Evolutionary conservation across 1,140 invertebrate genomes (phyloP).

Genomic region (Sarcophaga bullata): DNA sequence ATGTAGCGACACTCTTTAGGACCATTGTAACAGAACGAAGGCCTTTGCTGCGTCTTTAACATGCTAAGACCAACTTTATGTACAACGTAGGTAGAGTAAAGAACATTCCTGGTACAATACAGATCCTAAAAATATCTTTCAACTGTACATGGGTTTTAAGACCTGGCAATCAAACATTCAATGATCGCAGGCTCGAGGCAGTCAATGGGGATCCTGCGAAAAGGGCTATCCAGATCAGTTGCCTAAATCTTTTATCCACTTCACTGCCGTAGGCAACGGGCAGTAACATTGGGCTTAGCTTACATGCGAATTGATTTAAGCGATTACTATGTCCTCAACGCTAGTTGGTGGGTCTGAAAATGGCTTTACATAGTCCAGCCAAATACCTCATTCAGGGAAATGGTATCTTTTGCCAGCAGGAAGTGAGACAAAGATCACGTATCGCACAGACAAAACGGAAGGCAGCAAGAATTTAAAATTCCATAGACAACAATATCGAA

Average conservation of each 20-base stretch:
- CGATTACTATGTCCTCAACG: slow-evolving; percentile 79
- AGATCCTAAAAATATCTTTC: slow-evolving; percentile 51
- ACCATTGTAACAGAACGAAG: slow-evolving; percentile 83
- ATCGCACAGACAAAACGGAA: slow-evolving; percentile 75
- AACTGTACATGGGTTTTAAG: not conserved
- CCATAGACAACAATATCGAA: slow-evolving; percentile 72
- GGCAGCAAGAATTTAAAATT: slow-evolving; percentile 69
- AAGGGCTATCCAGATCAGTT: slow-evolving; percentile 71
- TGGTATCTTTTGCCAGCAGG: slow-evolving; percentile 75
- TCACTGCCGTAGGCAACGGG: slow-evolving; percentile 72
- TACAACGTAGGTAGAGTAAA: slow-evolving; percentile 65
- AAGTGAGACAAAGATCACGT: slow-evolving; percentile 72
- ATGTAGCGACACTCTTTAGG: slow-evolving; percentile 77
- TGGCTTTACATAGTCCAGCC: slow-evolving; percentile 76
- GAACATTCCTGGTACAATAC: slow-evolving; percentile 40
- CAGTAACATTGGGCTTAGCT: slow-evolving; percentile 75
- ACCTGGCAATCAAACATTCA: not conserved
- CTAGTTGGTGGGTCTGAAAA: slow-evolving; percentile 79
- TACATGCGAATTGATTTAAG: slow-evolving; percentile 74
- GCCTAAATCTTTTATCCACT: slow-evolving; percentile 71
- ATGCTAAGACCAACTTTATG: slow-evolving; percentile 75
- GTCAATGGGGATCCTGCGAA: slow-evolving; percentile 82
- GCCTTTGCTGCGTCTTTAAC: slow-evolving; percentile 85
- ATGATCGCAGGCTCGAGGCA: slow-evolving; percentile 48
- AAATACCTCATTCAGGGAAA: slow-evolving; percentile 78